Evolutionary conservation across 2,888 invertebrate species (phyloP).

Genomic region (Amiota minor): DNA sequence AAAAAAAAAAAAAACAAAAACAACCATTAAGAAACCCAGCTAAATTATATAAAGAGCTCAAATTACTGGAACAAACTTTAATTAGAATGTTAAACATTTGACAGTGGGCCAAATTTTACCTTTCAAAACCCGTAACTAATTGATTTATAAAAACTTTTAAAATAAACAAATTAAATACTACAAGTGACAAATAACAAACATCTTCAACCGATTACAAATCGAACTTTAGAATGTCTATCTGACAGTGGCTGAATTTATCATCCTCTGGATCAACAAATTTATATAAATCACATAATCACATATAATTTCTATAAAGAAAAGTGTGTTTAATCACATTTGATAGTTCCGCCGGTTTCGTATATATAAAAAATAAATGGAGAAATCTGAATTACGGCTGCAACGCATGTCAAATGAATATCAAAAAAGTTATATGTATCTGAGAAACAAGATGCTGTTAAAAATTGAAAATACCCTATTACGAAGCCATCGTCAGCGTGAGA

Average conservation of each 20-base stretch:
- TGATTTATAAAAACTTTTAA: no score
- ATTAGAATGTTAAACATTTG: constrained; percentile 57
- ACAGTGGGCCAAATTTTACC: constrained; percentile 44
- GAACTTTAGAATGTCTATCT: constrained; percentile 54
- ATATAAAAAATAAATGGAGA: constrained; percentile 71
- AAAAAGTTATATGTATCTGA: constrained; percentile 71
- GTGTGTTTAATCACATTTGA: no score
- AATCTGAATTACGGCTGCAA: constrained; percentile 65
- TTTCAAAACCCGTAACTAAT: no score
- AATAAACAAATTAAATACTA: no score
- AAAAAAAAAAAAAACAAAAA: neutral
- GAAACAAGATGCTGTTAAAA: constrained; percentile 81
- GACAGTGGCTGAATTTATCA: constrained; percentile 51
- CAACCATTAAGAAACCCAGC: neutral
- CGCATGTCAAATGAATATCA: constrained; percentile 70
- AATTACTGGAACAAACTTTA: constrained; percentile 40
- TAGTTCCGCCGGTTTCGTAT: constrained; percentile 29
- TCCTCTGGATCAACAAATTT: no score
- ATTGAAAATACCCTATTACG: constrained; percentile 84
- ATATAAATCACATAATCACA: no score
- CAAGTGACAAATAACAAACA: no score
- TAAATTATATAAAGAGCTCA: constrained; percentile 42
- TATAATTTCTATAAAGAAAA: no score
- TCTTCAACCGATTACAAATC: constrained; percentile 28
- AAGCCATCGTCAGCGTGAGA: constrained; percentile 87